Base-by-base conservation (phyloP, 2,797 vertebrate genomes). In the Antennarius maculatus region DNA sequence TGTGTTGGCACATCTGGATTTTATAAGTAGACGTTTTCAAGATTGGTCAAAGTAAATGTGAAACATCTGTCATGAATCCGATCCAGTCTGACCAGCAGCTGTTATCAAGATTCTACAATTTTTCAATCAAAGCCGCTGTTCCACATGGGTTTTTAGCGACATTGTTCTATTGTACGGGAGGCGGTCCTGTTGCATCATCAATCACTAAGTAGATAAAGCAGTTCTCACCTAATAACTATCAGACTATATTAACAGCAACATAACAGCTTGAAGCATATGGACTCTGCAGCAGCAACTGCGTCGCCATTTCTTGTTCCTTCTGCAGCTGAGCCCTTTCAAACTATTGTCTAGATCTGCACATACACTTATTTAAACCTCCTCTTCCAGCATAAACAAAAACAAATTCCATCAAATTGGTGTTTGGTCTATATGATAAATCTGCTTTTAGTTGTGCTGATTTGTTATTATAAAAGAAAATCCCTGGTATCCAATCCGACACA, bases 401-500 rank as follows among this genome's bases (percentile, higher is more conserved):
- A 45, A 46, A 54, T 39, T 34, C 16, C 46, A 12, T 47, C 28
- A 60, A 77, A 75, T 45, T 69, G 42, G 11, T 45, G 27, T 69
- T 48, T 49, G 31, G 46, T 57, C 37, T 15, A 14, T 62, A 68
- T 56, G 50, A 62, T 71, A 71, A 74, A 77, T 49, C 48, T 18
- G 13, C 42, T 66, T 66, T 77, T 66, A 73, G 28, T 34, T n/a
- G 13, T 23, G 28, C 55, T 59, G 54, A 7, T 69, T 64, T 42
- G 2, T 81, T 77, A 55, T 76, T 45, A 42, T 61, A 54, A 65
- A 54, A 3, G 13, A 69, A 65, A 54, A 79, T 69, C 43, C 61
- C 66, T 64, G 47, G 76, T 69, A 76, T 81, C 55, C 74, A 77
- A 76, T 81, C 56, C 75, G 74, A 47, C 61, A 66, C 79, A 64